A percentile compares a stretch with the other conserved stretches of the same genome.
These are phyloP conservation scores for Mizuhopecten yessoensis DNA, from an alignment of 1,140 invertebrate species.

Conservation along the genomic window DNA sequence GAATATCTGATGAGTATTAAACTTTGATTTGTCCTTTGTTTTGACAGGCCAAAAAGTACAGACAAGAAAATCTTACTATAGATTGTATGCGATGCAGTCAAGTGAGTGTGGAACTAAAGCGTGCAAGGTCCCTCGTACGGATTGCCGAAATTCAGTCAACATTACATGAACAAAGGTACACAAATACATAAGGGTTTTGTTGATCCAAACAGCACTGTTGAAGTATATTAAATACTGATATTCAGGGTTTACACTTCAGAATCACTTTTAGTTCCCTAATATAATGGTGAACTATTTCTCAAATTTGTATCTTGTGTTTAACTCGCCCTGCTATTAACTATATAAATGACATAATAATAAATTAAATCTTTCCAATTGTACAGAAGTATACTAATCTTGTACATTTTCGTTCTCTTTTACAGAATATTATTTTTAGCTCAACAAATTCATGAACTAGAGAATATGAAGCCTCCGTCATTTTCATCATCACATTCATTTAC, in stretches of 20 bases:
- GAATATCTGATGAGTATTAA: too few relatives aligned
- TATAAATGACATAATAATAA: too few relatives aligned
- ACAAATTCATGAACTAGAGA: conserved; percentile 39
- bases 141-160: conserved; percentile 98
- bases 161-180: conserved; percentile 96
- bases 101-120: conserved; percentile 97
- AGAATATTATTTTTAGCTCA: conserved; percentile 40
- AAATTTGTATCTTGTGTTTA: too few relatives aligned
- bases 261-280: too few relatives aligned
- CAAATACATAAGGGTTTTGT: neutral
- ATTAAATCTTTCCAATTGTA: too few relatives aligned
- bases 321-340: too few relatives aligned
- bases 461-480: conserved; percentile 33
- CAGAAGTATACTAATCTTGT: too few relatives aligned
- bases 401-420: too few relatives aligned
- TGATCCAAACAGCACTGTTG: too few relatives aligned
- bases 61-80: conserved; percentile 92
- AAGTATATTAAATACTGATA: too few relatives aligned
- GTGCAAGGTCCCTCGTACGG: conserved; percentile 95
- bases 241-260: too few relatives aligned
- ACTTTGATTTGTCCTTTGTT: conserved; percentile 41
- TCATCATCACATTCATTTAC: neutral
- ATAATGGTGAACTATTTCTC: too few relatives aligned
- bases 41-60: conserved; percentile 91
- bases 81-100: conserved; percentile 95